Evolutionary conservation across 2,888 invertebrate species (phyloP), one percentile per base, ranked within the genome.

Genomic region (Folsomia candida): DNA sequence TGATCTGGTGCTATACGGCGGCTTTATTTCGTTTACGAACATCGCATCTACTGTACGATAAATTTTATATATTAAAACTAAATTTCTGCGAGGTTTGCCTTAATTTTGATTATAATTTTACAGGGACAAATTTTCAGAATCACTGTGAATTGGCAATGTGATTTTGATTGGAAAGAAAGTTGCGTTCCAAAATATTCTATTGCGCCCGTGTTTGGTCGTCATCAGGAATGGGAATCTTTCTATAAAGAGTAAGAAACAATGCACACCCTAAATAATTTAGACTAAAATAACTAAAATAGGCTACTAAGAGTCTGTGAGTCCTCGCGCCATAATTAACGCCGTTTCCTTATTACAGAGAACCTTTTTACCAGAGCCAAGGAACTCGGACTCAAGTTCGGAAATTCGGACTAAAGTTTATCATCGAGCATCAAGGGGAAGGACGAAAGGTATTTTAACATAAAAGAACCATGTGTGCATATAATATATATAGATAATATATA

Each of bases 121-220:
- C 47, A 76, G 76, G 76, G 76, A 0, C 76, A 74, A 59, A 74
- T 76, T 59, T 76, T 76, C 28, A 51, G 76, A 61, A 76, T 76
- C 4, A 76, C 76, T 27, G 71, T 76, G 18, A 72, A 74, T 18
- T 76, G 76, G 76, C 37, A 74, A 25, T 76, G 76, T 59, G 69
- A 76, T 51, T 76, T 76, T 71, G 76, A 76, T 37, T 76, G 72
- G 72, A 69, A 29, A 1, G 71, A 74, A 2, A 74, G 58, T 22
- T 76, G 76, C 27, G 69, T 69, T n/a, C 76, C 76, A 27, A 70
- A 69, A 3, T 76, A 76, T 28, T 72, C 74, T 2, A 72, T 76
- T n/a, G 70, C 68, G 1, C 76, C 76, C 18, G 74, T 76, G 6
- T 76, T 76, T 67, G 74, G 72, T 2, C 60, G 70, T 26, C 59